A percentile compares a stretch with the other conserved stretches of the same genome.
phyloP scores from a whole-genome alignment of 2,888 invertebrate species.

The Aspidiotus destructor region DNA sequence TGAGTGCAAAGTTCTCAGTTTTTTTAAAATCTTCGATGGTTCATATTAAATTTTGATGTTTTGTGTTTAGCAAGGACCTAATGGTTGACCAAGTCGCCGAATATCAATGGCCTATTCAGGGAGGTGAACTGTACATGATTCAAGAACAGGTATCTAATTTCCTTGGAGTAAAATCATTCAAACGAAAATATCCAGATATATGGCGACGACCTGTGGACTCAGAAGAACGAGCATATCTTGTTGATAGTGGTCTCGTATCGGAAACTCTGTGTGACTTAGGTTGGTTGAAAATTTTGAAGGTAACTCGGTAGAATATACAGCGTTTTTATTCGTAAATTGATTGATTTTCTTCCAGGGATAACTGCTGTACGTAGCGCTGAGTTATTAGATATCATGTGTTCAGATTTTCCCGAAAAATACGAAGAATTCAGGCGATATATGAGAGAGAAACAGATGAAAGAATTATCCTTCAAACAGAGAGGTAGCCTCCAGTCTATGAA shows the following conservation, averaged over 20 bases:
- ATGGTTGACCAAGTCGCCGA: slow-evolving; percentile 84
- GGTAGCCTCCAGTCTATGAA: slow-evolving; percentile 41
- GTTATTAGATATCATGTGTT: slow-evolving; percentile 88
- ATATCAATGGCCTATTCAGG: slow-evolving; percentile 75
- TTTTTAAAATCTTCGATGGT: no score
- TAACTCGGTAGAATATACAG: background rate
- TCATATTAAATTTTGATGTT: no score
- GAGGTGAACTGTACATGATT: slow-evolving; percentile 75
- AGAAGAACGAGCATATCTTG: slow-evolving; percentile 80
- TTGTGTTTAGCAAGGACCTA: slow-evolving; percentile 39
- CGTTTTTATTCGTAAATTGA: background rate
- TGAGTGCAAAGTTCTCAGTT: no score
- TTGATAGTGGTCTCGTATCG: slow-evolving; percentile 69
- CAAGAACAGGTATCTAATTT: slow-evolving; percentile 94
- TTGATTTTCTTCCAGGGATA: slow-evolving; percentile 49
- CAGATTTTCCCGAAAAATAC: slow-evolving; percentile 90
- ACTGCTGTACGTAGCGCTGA: slow-evolving; percentile 87
- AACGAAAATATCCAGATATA: slow-evolving; percentile 86
- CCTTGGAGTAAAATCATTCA: slow-evolving; percentile 90
- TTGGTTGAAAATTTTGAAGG: slow-evolving; percentile 39
- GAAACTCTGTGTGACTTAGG: slow-evolving; percentile 90
- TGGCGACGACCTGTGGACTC: slow-evolving; percentile 75
- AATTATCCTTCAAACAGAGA: slow-evolving; percentile 57
- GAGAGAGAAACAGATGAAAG: slow-evolving; percentile 58
- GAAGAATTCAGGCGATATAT: slow-evolving; percentile 74